Evolutionary conservation across 2,888 invertebrate species (phyloP), one percentile per base, ranked within the genome.

Genomic region (Chrysopilus asiliformis): DNA sequence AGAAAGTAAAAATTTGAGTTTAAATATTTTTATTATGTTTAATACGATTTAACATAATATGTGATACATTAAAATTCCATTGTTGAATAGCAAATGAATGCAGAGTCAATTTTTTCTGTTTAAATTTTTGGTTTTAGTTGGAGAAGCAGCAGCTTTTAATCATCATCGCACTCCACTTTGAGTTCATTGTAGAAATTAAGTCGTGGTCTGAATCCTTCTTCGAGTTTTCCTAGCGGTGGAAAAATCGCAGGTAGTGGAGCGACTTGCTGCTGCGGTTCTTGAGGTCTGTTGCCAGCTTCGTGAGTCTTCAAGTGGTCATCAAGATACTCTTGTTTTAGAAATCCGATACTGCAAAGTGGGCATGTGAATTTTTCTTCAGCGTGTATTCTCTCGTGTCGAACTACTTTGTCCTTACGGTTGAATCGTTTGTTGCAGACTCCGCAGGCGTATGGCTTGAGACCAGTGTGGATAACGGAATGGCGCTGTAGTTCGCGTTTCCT

Each of bases 401-500:
- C 67, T 36, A 76, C 62, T 56, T 79, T 79, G 49, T 80, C 79
- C 49, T 76, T 79, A 31, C 76, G 67, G 25, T 71, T 74, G 53
- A 77, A 78, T 44, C 71, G 69, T 47, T 76, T 76, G 44, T 73
- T 72, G 58, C 80, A 80, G 38, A 71, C 68, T 33, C 66, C 67
- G 52, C 81, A 81, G 34, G 73, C 71, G 50, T 76, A 78, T 2
- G 78, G 71, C 47, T 76, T 75, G 58, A 74, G 66, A 2, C 72
- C 79, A 26, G 76, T 69, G 55, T 80, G 80, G 2, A 78, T 67
- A 1, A 72, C 67, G 12, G 71, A 66, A 57, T 81, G 81, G 1
- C 79, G 66, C 45, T 79, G 78, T 8, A 79, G 57, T 56, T 81
- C 80, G 27, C 79, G 66, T 56, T 79, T 77, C 2, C 79, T 63